These are phyloP conservation scores for Muscicapa comitata DNA, from an alignment of 2,797 vertebrate genomes.

Conservation along the genomic window DNA sequence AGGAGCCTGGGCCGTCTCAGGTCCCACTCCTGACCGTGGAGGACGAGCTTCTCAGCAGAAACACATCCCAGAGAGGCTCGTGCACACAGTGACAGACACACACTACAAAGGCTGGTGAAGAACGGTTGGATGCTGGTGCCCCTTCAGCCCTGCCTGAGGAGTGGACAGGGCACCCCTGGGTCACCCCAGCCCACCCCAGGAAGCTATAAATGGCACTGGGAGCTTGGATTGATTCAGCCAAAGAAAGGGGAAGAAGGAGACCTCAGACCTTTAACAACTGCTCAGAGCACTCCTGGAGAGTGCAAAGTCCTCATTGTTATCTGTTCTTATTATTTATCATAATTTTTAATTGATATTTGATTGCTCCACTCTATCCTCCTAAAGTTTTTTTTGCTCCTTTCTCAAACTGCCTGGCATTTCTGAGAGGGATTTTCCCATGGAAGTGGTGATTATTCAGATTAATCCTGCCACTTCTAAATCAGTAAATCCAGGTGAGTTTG, in stretches of 20 bases:
- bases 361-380: background rate
- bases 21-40: accelerated
- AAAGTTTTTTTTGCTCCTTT: background rate
- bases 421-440: accelerated
- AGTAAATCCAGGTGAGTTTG: background rate
- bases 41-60: background rate
- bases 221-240: background rate
- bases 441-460: background rate
- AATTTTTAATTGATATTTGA: accelerated
- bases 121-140: background rate
- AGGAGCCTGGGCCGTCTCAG: background rate
- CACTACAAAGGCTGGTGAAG: accelerated
- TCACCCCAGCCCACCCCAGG: background rate
- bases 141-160: background rate
- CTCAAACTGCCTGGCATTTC: background rate
- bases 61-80: accelerated
- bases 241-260: background rate
- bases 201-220: background rate
- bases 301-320: background rate
- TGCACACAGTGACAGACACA: accelerated
- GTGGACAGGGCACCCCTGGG: background rate
- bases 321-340: background rate
- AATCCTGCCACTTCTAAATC: background rate
- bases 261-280: accelerated
- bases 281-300: background rate